Evolutionary conservation across 2,888 invertebrate genomes (phyloP).

Genomic region (Ophion ventricosus): DNA sequence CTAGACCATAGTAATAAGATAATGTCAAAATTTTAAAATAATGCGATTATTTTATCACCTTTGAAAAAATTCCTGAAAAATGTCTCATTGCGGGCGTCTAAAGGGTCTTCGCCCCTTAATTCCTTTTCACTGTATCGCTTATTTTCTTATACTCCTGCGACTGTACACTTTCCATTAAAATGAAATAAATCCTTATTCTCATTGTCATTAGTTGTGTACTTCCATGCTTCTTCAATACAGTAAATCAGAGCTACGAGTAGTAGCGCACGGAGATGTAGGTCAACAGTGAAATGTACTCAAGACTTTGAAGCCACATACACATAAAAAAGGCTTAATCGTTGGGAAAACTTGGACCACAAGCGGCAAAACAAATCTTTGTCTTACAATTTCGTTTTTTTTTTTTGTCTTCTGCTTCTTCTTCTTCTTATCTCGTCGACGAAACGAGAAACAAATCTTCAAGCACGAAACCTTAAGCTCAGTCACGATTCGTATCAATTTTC

Average conservation of each 20-base stretch:
- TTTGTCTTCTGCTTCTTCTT: not conserved
- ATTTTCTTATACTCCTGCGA: not conserved
- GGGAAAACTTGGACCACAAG: constrained; percentile 10
- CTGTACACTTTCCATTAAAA: not conserved
- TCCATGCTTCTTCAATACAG: not conserved
- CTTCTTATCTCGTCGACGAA: constrained; percentile 17
- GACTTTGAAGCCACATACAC: constrained; percentile 13
- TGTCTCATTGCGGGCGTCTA: no score
- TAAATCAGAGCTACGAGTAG: not conserved
- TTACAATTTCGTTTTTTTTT: constrained; percentile 1
- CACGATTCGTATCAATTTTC: constrained; percentile 63
- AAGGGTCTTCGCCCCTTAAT: no score
- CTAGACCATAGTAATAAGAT: no score
- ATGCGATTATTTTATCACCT: no score
- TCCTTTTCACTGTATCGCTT: not conserved
- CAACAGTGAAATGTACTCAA: constrained; percentile 14
- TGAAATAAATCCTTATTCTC: not conserved
- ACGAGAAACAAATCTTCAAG: constrained; percentile 55
- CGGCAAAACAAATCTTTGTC: constrained; percentile 44
- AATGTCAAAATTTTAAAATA: no score
- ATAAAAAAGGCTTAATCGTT: constrained; percentile 6
- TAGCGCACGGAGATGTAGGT: not conserved
- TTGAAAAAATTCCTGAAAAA: no score
- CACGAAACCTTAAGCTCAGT: constrained; percentile 51
- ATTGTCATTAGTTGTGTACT: not conserved